Percentiles rank a stretch among this genome's conserved stretches.
phyloP scores from a whole-genome alignment of 2,888 invertebrate genomes.

The Anticlea derivata region DNA sequence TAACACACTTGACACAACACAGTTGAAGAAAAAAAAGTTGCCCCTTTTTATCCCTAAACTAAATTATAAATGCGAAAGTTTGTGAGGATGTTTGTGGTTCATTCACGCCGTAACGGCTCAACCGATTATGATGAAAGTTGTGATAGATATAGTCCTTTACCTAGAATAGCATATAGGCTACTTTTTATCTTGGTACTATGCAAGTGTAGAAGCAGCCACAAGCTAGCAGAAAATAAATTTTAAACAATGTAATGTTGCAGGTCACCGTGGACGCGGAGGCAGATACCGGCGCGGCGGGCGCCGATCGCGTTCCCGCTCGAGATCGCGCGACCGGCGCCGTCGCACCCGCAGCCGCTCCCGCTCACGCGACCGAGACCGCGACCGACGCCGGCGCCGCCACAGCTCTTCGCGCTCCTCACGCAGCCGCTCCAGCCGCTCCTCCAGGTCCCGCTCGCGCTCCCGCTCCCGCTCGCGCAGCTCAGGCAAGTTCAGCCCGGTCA shows the following conservation, averaged over 20 bases:
- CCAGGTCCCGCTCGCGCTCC: conserved; percentile 66
- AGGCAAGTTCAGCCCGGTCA: conserved; percentile 81
- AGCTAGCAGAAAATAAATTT: too few relatives aligned
- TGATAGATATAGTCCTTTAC: too few relatives aligned
- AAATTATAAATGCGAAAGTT: too few relatives aligned
- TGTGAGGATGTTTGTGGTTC: too few relatives aligned
- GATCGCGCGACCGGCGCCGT: conserved; percentile 59
- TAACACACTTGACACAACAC: too few relatives aligned
- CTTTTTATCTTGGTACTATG: too few relatives aligned
- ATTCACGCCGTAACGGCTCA: too few relatives aligned
- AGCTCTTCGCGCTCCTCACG: conserved; percentile 75
- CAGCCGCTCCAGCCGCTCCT: conserved; percentile 72
- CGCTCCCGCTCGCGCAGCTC: conserved; percentile 76
- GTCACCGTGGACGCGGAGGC: conserved; percentile 73
- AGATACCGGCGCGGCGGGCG: conserved; percentile 66
- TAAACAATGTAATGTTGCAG: conserved; percentile 50
- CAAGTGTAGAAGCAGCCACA: too few relatives aligned
- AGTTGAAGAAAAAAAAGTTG: too few relatives aligned
- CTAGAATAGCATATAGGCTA: too few relatives aligned
- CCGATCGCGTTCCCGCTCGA: conserved; percentile 62
- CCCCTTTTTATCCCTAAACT: too few relatives aligned
- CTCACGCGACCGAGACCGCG: conserved; percentile 63
- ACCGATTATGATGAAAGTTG: too few relatives aligned
- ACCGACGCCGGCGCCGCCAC: conserved; percentile 73
- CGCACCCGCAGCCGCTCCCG: conserved; percentile 60